Conservation (phyloP, 2,113 vertebrate species). For the Oncorhynchus kisutch region DNA sequence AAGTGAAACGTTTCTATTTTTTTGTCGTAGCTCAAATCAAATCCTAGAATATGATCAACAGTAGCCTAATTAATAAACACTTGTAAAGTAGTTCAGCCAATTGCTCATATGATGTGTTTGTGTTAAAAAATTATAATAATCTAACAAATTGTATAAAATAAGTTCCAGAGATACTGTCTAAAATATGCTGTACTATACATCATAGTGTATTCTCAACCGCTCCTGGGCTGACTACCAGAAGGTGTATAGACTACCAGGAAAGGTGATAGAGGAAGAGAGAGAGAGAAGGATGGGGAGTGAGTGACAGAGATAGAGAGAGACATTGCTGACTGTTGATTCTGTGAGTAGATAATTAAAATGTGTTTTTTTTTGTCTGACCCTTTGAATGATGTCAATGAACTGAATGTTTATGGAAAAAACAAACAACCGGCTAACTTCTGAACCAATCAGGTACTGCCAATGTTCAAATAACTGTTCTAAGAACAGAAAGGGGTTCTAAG, state of each 20-base stretch:
- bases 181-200: too few species aligned
- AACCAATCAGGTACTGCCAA: neutral
- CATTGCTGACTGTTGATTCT: neutral
- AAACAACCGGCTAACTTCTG: neutral
- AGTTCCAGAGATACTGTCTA: too few species aligned
- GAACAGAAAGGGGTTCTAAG: too few species aligned
- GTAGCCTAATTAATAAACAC: neutral
- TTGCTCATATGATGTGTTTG: neutral
- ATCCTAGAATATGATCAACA: neutral
- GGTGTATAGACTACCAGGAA: too few species aligned
- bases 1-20: conserved; percentile 35
- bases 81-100: neutral
- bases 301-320: too few species aligned
- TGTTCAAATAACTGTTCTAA: too few species aligned
- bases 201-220: conserved; percentile 88
- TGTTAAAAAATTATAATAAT: too few species aligned
- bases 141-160: too few species aligned
- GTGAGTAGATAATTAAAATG: conserved; percentile 19
- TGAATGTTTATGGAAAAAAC: neutral
- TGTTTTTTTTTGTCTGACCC: neutral
- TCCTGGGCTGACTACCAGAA: conserved; percentile 89
- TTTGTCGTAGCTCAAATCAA: neutral
- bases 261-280: too few species aligned
- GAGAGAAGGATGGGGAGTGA: too few species aligned
- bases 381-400: conserved; percentile 2